Base-by-base conservation (phyloP, 2,888 invertebrate species). In the Trachelus tabidus region DNA sequence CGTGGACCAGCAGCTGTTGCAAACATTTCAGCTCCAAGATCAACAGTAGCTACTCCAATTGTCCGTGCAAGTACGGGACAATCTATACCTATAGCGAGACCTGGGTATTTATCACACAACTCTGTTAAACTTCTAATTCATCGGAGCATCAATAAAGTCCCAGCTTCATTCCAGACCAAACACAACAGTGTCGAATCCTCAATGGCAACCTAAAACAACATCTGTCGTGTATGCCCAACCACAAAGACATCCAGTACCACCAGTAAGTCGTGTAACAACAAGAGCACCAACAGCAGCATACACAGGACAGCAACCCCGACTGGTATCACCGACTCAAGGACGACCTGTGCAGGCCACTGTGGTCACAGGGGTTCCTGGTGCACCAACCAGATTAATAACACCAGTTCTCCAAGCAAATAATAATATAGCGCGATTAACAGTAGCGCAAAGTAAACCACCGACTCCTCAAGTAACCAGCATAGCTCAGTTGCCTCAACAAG, bases 1-100 rank as follows among this genome's bases (percentile, higher is more conserved):
- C 87, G 92, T 83, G 96, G 96, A 1, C 94, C 96, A 30, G 96
- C 96, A 0, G 95, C 95, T 15, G 96, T 96, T 3, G 96, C 96
- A 0, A 96, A 95, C 82, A 93, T 96, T 33, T 94, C 96, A 15
- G 94, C 95, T 11, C 94, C 96, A 0, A 93, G 96, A 77, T 93
- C 93, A 68, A 93, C 94, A 79, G 94, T 95, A 9, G 93, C 94
- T 23, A 94, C 94, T 35, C 91, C 91, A 34, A 90, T 91, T 73
- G 90, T 91, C 34, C 85, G 90, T 81, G 89, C 91, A 2, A 88
- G 86, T 76, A 82, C 88, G 15, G 89, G 89, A 68, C 91, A 91
- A 83, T 83, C 87, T 56, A 87, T 90, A 69, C 89, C 91, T 34
- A 87, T 87, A 75, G 87, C 90, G 68, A 85, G 90, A 83, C 81